Evolutionary conservation across 2,888 invertebrate species (phyloP), one percentile per base, ranked within the genome.

Genomic region (Dyspetes luteomarginatus): DNA sequence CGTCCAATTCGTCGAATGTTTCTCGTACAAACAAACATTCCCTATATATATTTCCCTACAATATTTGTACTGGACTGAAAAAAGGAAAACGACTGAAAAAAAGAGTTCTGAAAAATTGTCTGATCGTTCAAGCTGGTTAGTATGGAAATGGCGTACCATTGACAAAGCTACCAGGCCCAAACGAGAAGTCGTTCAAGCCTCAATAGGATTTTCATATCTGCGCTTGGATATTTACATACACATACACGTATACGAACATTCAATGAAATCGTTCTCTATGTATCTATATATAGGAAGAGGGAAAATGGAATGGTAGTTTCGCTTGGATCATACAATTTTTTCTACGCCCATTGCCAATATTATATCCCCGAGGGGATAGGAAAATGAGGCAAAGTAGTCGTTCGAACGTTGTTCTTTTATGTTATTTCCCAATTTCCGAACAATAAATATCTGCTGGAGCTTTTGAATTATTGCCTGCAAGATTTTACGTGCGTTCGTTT

Each of bases 111-210:
- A 50, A 58, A 52, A 72, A 62, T 72, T 71, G 43, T 71, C 26
- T 17, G 41, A 75, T 58, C 75, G 69, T 30, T 60, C 60, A 17
- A 45, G 41, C 62, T 56, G 72, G 81, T 76, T 76, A 76, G 64
- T 67, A 80, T 80, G 75, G 65, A 76, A 77, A 81, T 77, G 56
- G 68, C 24, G 48, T 36, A 56, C 68, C 68, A 81, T 81, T 77
- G 80, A 62, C 30, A 52, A 75, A 75, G 56, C 65, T 71, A 75
- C 65, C 71, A 50, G 22, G 41, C 41, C 45, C 19, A 80, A 80
- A 80, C 75, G 80, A 75, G 75, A 67, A 41, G 71, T 67, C 80
- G 75, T 80, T 80, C 22, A 55, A 36, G 65, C 19, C 67, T 28
- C 30, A 65, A 76, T 76, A 71, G 64, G 48, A 74, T 79, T 79